Evolutionary conservation across 2,888 invertebrate species (phyloP).

Genomic region (Phalera bucephala): DNA sequence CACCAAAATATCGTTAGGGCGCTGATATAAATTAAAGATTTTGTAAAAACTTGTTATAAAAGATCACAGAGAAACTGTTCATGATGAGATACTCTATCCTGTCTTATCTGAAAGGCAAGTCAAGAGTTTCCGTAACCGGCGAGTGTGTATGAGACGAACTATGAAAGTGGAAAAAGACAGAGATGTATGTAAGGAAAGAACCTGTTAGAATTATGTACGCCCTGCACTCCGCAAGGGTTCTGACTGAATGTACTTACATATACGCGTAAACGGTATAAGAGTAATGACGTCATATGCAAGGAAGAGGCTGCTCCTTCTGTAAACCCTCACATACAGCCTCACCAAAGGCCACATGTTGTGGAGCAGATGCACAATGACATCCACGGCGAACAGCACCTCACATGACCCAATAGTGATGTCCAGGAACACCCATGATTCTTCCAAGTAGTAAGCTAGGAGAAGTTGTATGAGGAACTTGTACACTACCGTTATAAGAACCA

Average conservation of each 20-base stretch:
- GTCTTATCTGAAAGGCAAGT: too few relatives aligned
- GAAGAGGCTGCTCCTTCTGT: conserved; percentile 42
- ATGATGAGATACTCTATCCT: too few relatives aligned
- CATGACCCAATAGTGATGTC: conserved; percentile 33
- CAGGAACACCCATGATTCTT: conserved; percentile 22
- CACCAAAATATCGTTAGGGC: too few relatives aligned
- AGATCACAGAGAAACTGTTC: too few relatives aligned
- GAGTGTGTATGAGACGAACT: too few relatives aligned
- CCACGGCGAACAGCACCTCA: conserved; percentile 48
- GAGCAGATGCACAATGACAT: conserved; percentile 50
- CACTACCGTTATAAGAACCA: conserved; percentile 43
- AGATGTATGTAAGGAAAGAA: too few relatives aligned
- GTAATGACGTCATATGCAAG: conserved; percentile 51
- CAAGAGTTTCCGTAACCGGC: too few relatives aligned
- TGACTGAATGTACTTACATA: conserved; percentile 68
- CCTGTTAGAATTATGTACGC: too few relatives aligned
- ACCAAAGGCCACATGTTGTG: conserved; percentile 61
- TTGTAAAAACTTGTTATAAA: too few relatives aligned
- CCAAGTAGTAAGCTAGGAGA: conserved; percentile 49
- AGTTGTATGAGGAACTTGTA: conserved; percentile 54
- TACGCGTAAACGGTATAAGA: conserved; percentile 41
- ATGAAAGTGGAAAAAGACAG: too few relatives aligned
- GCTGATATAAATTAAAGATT: too few relatives aligned
- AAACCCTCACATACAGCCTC: conserved; percentile 53
- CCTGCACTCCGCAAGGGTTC: too few relatives aligned